Percentiles rank a stretch among this genome's conserved stretches.
phyloP scores from a whole-genome alignment of 2,797 vertebrate genomes.

The Echeneis naucrates region DNA sequence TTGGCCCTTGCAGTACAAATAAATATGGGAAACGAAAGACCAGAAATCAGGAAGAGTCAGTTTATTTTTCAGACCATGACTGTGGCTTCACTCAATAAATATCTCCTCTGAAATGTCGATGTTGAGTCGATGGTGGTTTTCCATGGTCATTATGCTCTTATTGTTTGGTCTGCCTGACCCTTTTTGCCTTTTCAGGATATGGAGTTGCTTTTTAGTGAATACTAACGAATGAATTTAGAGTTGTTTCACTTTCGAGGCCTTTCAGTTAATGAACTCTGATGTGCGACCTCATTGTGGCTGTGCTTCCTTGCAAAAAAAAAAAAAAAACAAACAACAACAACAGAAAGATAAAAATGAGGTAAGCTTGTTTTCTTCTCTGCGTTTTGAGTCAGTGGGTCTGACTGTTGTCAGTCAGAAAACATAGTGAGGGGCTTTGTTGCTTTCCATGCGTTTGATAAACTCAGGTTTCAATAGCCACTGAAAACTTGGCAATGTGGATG shows the following conservation, averaged over 20 bases:
- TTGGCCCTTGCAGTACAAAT: conserved; percentile 62
- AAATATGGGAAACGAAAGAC: conserved; percentile 67
- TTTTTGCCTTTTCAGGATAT: conserved; percentile 39
- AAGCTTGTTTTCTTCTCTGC: neutral
- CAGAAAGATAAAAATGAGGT: neutral
- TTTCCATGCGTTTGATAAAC: conserved; percentile 27
- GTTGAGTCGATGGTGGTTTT: conserved; percentile 70
- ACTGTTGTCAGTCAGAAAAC: conserved; percentile 12
- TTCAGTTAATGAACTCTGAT: conserved; percentile 14
- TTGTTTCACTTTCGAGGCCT: conserved; percentile 42
- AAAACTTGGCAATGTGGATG: conserved; percentile 36
- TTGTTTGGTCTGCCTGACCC: conserved; percentile 53
- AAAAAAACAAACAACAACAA: too few relatives aligned
- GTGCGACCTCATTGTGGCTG: conserved; percentile 20
- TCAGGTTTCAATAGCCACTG: conserved; percentile 29
- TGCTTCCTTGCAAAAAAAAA: neutral
- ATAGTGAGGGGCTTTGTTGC: neutral
- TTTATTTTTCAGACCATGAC: conserved; percentile 71
- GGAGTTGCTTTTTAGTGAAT: conserved; percentile 21
- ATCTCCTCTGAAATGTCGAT: conserved; percentile 58
- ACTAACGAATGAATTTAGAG: conserved; percentile 36
- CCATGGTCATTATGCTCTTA: conserved; percentile 72
- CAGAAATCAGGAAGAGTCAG: conserved; percentile 57
- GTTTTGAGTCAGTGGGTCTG: neutral
- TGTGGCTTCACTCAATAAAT: conserved; percentile 78